Evolutionary conservation across 2,888 invertebrate species (phyloP).

Genomic region (Trichopoda pennipes): DNA sequence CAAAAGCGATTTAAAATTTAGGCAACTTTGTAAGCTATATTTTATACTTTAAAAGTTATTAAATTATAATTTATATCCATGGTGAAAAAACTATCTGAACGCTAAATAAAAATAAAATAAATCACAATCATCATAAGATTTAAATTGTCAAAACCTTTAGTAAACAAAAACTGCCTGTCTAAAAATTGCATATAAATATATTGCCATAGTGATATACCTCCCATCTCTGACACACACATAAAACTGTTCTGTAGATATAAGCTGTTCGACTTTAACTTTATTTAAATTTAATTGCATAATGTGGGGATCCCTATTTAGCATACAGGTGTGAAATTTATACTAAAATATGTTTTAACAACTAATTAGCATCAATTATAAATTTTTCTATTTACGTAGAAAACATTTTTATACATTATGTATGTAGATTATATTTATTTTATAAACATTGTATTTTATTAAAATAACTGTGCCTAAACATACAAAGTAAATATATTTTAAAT

Average conservation of each 20-base stretch:
- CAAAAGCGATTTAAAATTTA: too few species aligned
- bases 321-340: constrained; percentile 15
- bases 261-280: background rate
- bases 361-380: constrained; percentile 35
- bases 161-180: too few species aligned
- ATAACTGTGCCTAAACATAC: background rate
- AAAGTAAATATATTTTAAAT: background rate
- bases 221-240: too few species aligned
- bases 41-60: too few species aligned
- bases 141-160: too few species aligned
- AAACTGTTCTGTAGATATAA: background rate
- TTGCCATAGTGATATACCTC: too few species aligned
- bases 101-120: too few species aligned
- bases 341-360: constrained; percentile 33
- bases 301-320: background rate
- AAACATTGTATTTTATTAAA: background rate
- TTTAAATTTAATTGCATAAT: background rate
- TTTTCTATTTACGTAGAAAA: background rate
- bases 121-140: too few species aligned
- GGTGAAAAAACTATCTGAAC: too few species aligned
- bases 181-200: too few species aligned
- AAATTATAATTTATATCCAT: too few species aligned
- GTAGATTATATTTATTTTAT: background rate
- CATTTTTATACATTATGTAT: background rate
- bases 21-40: too few species aligned